A percentile compares a stretch with the other conserved stretches of the same genome.
Conservation (phyloP, 2,888 invertebrate species). For the Piscicola geometra region DNA sequence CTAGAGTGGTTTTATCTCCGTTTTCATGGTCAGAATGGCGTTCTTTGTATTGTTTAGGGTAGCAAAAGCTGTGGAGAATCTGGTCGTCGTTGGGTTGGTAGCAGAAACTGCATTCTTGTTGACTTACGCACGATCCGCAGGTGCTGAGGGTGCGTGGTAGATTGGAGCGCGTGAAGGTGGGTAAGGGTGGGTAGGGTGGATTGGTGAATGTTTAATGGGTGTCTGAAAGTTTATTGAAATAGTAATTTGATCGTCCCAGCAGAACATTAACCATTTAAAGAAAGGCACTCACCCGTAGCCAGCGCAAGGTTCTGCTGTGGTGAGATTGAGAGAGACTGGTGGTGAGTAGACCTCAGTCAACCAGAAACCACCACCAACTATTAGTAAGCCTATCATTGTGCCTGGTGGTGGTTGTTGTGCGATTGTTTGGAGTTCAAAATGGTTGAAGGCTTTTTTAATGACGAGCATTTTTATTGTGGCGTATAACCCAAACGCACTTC, state of each 20-base stretch:
- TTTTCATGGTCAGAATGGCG: slow-evolving; percentile 44
- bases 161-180: no score
- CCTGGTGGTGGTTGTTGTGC: no score
- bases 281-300: slow-evolving; percentile 12
- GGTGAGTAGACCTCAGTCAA: slow-evolving; percentile 49
- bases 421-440: not conserved
- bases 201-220: no score
- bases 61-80: slow-evolving; percentile 52
- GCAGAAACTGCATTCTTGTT: slow-evolving; percentile 58
- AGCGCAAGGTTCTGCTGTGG: slow-evolving; percentile 1
- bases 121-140: slow-evolving; percentile 57
- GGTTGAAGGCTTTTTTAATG: no score
- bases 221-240: no score
- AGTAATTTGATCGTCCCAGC: no score
- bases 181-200: no score
- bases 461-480: no score
- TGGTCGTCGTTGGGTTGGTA: slow-evolving; percentile 47
- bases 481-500: no score
- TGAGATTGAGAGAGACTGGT: slow-evolving; percentile 41
- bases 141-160: slow-evolving; percentile 46
- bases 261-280: not conserved
- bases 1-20: not conserved
- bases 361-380: slow-evolving; percentile 53
- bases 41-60: slow-evolving; percentile 45
- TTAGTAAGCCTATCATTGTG: slow-evolving; percentile 49